phyloP scores from a whole-genome alignment of 2,888 invertebrate species.

The Platerodrilus igneus region DNA sequence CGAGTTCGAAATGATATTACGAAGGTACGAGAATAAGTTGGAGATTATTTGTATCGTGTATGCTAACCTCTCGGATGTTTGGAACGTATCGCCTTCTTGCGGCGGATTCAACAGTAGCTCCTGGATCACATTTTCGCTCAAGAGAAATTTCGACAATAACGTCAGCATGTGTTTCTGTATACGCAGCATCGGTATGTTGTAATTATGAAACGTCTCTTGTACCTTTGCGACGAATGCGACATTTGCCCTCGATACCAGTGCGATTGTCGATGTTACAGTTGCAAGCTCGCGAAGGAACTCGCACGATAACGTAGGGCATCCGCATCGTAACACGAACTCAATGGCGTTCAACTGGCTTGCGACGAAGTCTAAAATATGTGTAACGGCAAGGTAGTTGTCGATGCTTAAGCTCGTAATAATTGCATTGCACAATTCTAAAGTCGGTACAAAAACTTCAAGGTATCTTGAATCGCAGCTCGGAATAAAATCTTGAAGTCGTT shows the following conservation, averaged over 20 bases:
- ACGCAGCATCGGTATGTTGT: conserved; percentile 57
- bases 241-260: conserved; percentile 43
- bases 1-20: conserved; percentile 61
- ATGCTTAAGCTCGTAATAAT: conserved; percentile 77
- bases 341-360: conserved; percentile 78
- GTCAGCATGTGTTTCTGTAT: conserved; percentile 72
- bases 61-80: conserved; percentile 46
- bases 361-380: conserved; percentile 76
- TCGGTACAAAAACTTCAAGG: conserved; percentile 77
- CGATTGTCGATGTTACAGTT: conserved; percentile 58
- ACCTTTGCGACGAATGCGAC: conserved; percentile 39
- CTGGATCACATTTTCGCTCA: conserved; percentile 45
- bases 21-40: conserved; percentile 66
- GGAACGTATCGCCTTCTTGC: conserved; percentile 23
- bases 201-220: conserved; percentile 46
- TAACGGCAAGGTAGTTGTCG: conserved; percentile 75
- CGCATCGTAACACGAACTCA: conserved; percentile 69
- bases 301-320: conserved; percentile 60
- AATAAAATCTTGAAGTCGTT: conserved; percentile 49
- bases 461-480: conserved; percentile 67
- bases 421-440: conserved; percentile 74
- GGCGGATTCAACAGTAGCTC: conserved; percentile 42
- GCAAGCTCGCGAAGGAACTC: conserved; percentile 71
- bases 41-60: conserved; percentile 61
- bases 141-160: conserved; percentile 66